Evolutionary conservation across 2,888 invertebrate genomes (phyloP).

Genomic region (Ischnura elegans): DNA sequence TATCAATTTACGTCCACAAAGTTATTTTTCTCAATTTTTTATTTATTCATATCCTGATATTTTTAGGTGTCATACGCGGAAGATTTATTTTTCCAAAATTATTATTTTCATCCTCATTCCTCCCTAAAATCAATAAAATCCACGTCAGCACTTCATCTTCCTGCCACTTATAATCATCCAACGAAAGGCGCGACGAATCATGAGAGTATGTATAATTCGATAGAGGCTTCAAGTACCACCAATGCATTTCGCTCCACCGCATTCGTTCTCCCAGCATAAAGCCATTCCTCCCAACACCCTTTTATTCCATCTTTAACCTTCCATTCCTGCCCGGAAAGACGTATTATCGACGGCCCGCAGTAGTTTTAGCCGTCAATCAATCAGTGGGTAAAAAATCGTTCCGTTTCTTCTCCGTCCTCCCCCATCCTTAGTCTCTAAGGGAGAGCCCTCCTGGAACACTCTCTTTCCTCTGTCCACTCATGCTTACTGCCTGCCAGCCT

Average conservation of each 20-base stretch:
- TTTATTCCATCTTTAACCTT: neutral
- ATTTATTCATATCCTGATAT: no score
- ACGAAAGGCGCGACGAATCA: neutral
- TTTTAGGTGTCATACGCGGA: no score
- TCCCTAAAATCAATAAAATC: neutral
- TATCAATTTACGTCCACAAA: no score
- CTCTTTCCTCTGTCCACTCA: neutral
- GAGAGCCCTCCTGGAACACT: neutral
- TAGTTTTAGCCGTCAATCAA: slow-evolving; percentile 48
- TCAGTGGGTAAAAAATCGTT: slow-evolving; percentile 49
- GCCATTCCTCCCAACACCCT: neutral
- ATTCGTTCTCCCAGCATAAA: neutral
- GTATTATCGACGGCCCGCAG: slow-evolving; percentile 46
- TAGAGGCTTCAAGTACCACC: neutral
- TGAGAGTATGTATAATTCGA: neutral
- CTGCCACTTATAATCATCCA: neutral
- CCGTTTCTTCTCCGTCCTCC: neutral
- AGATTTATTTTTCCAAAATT: no score
- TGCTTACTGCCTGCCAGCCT: neutral
- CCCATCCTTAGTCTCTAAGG: neutral
- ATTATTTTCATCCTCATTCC: neutral
- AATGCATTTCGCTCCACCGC: neutral
- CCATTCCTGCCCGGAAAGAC: neutral
- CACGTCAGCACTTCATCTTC: neutral
- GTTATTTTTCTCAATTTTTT: no score